A percentile compares a stretch with the other conserved stretches of the same genome.
phyloP scores from a whole-genome alignment of 2,113 vertebrate species.

The Cebus imitator region DNA sequence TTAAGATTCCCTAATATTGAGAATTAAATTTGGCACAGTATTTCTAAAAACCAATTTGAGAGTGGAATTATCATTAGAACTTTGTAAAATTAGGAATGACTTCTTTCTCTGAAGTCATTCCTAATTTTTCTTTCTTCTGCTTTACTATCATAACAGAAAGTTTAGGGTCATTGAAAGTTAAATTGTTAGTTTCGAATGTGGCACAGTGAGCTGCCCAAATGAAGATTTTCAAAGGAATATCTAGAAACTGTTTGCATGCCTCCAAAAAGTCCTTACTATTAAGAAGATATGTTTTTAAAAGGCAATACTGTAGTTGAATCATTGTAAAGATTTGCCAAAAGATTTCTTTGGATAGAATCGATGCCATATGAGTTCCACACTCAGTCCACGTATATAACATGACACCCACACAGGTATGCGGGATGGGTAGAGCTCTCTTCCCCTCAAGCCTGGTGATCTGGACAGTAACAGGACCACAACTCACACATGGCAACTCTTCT shows the following conservation, averaged over 20 bases:
- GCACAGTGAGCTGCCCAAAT: background rate
- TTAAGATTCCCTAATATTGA: background rate
- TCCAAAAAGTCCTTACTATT: background rate
- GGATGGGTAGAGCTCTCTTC: background rate
- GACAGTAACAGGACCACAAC: background rate
- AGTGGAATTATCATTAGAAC: background rate
- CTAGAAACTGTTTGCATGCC: background rate
- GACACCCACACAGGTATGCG: rapidly evolving
- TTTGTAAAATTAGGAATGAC: background rate
- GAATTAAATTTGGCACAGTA: background rate
- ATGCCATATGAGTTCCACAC: background rate
- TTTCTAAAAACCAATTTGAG: background rate
- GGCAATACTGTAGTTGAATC: background rate
- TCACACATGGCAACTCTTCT: background rate
- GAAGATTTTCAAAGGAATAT: background rate
- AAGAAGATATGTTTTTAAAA: background rate
- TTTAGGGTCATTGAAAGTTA: background rate
- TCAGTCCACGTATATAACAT: background rate
- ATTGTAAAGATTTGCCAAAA: background rate
- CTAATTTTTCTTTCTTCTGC: background rate
- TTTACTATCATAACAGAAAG: background rate
- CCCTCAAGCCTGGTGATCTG: background rate
- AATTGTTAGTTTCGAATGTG: background rate
- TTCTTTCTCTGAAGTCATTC: background rate
- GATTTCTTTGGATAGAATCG: background rate